Conservation (phyloP, 2,797 vertebrate genomes). For the Sebastiscus tertius region DNA sequence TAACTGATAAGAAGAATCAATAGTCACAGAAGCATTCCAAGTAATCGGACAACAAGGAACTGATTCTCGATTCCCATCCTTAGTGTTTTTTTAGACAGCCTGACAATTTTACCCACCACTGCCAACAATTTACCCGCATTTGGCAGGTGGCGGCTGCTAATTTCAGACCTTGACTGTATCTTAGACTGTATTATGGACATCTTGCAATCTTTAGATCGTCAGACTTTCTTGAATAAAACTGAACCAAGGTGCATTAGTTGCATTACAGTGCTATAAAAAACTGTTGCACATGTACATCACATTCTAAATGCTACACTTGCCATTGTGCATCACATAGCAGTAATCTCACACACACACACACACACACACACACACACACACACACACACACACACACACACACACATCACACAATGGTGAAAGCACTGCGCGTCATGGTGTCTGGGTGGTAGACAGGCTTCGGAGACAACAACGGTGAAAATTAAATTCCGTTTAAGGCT, state of each 20-base stretch:
- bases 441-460: constrained; percentile 83
- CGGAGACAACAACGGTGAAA: constrained; percentile 81
- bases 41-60: too few species aligned
- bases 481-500: constrained; percentile 88
- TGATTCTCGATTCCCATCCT: too few species aligned
- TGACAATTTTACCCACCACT: too few species aligned
- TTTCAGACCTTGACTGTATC: too few species aligned
- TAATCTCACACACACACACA: constrained; percentile 30
- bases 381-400: constrained; percentile 21
- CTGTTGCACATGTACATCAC: constrained; percentile 37
- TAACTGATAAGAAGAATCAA: too few species aligned
- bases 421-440: constrained; percentile 70
- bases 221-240: constrained; percentile 37
- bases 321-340: constrained; percentile 41
- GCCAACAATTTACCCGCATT: too few species aligned
- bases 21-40: too few species aligned
- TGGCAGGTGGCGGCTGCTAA: too few species aligned
- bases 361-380: constrained; percentile 23
- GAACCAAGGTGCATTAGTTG: constrained; percentile 27
- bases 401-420: constrained; percentile 43
- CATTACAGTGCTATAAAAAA: constrained; percentile 30
- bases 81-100: too few species aligned
- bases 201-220: neutral
- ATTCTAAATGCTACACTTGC: constrained; percentile 43
- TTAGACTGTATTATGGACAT: constrained; percentile 12